These are phyloP conservation scores for Papilio polytes DNA, from an alignment of 1,140 invertebrate species.

Conservation along the genomic window DNA sequence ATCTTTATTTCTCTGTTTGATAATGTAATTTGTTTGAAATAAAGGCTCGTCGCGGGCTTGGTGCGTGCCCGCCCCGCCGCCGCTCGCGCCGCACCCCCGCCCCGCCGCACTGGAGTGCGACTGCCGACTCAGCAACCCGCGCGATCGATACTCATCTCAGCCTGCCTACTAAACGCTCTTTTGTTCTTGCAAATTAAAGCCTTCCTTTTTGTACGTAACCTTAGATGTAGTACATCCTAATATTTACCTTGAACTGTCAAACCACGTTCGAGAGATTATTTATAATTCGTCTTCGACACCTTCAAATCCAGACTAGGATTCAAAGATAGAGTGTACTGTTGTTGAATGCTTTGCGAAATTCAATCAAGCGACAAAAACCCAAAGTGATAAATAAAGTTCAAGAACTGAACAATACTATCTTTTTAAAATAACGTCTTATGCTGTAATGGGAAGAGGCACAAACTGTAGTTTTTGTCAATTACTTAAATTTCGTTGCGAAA, in stretches of 20 bases:
- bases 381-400: no score
- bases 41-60: constrained; percentile 15
- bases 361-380: neutral
- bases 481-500: no score
- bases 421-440: no score
- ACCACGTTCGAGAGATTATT: neutral
- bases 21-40: constrained; percentile 27
- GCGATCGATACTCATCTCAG: constrained; percentile 74
- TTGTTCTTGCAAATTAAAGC: constrained; percentile 61
- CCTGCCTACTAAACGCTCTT: constrained; percentile 59
- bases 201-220: constrained; percentile 40
- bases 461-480: neutral
- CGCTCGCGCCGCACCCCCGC: constrained; percentile 47
- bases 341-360: neutral
- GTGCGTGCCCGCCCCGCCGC: constrained; percentile 56
- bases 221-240: neutral
- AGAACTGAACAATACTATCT: no score
- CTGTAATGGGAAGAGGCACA: no score
- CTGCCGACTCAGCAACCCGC: constrained; percentile 67
- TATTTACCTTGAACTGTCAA: neutral
- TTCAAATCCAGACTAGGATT: neutral
- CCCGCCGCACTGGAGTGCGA: constrained; percentile 58
- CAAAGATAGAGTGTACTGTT: neutral
- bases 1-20: neutral
- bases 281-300: neutral